Percentiles rank a stretch among this genome's conserved stretches.
Evolutionary conservation across 1,140 invertebrate genomes (phyloP).

Genomic region (Sesamia nonagrioides): DNA sequence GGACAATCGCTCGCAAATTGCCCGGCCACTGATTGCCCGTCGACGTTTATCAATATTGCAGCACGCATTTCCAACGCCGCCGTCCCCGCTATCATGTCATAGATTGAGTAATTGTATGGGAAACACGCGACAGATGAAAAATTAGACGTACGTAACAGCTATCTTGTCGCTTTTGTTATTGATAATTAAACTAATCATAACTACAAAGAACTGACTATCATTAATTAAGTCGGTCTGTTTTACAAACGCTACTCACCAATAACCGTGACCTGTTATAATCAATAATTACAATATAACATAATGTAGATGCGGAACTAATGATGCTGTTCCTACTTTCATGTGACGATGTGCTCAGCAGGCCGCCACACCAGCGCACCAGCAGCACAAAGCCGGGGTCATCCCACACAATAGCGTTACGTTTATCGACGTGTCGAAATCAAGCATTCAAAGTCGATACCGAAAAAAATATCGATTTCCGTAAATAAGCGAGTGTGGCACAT

Average conservation of each 20-base stretch:
- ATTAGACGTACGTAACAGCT: conserved; percentile 56
- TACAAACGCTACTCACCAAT: conserved; percentile 64
- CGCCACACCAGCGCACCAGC: conserved; percentile 29
- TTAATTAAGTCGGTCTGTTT: conserved; percentile 72
- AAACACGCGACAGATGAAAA: conserved; percentile 56
- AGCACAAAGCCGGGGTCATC: conserved; percentile 81
- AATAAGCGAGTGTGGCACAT: conserved; percentile 87
- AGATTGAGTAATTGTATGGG: conserved; percentile 43
- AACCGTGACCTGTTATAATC: conserved; percentile 82
- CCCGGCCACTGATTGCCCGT: conserved; percentile 76
- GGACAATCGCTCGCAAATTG: conserved; percentile 85
- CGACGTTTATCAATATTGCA: conserved; percentile 84
- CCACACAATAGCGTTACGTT: conserved; percentile 82
- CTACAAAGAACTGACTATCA: conserved; percentile 60
- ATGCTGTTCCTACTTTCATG: conserved; percentile 65
- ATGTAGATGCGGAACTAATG: conserved; percentile 80
- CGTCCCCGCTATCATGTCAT: conserved; percentile 45
- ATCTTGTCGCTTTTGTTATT: conserved; percentile 59
- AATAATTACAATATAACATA: conserved; percentile 83
- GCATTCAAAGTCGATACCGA: conserved; percentile 82
- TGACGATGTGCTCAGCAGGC: conserved; percentile 67
- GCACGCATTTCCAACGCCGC: conserved; percentile 49
- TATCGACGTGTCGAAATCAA: conserved; percentile 80
- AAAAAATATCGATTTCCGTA: conserved; percentile 88
- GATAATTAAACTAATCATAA: conserved; percentile 66